Evolutionary conservation across 2,888 invertebrate species (phyloP).

Genomic region (Melitaea athalia): DNA sequence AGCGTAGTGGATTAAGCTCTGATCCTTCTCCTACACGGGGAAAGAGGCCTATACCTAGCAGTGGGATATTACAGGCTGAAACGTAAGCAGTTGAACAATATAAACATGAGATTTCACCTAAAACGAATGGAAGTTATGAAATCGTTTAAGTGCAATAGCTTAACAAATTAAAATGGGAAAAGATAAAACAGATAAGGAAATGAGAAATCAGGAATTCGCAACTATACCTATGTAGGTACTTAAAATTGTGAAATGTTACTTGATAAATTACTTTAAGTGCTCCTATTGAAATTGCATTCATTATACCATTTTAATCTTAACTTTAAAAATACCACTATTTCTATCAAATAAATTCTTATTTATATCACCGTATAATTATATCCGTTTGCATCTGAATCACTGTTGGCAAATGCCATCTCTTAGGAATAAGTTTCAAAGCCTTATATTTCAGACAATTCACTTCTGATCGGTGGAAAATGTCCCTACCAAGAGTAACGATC

Average conservation of each 20-base stretch:
- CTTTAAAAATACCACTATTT: too few species aligned
- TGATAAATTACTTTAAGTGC: slow-evolving; percentile 47
- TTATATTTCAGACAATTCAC: too few species aligned
- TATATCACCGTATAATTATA: neutral
- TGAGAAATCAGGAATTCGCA: slow-evolving; percentile 27
- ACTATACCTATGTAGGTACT: slow-evolving; percentile 21
- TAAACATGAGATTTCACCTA: neutral
- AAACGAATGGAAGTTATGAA: slow-evolving; percentile 1
- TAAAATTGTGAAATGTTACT: slow-evolving; percentile 57
- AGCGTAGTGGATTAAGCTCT: too few species aligned
- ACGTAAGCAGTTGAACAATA: neutral
- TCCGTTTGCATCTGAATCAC: neutral
- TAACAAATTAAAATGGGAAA: slow-evolving; percentile 27
- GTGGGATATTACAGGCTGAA: too few species aligned
- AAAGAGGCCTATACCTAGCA: too few species aligned
- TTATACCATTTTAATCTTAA: too few species aligned
- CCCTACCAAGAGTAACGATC: too few species aligned
- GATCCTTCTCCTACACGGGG: too few species aligned
- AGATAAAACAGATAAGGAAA: slow-evolving; percentile 29
- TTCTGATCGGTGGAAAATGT: too few species aligned
- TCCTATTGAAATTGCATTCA: neutral
- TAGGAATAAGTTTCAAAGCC: too few species aligned
- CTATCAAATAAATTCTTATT: too few species aligned
- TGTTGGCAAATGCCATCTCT: too few species aligned
- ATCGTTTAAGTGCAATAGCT: slow-evolving; percentile 15